Conservation (phyloP, 2,888 invertebrate species). For the Lepidonotus clava region DNA sequence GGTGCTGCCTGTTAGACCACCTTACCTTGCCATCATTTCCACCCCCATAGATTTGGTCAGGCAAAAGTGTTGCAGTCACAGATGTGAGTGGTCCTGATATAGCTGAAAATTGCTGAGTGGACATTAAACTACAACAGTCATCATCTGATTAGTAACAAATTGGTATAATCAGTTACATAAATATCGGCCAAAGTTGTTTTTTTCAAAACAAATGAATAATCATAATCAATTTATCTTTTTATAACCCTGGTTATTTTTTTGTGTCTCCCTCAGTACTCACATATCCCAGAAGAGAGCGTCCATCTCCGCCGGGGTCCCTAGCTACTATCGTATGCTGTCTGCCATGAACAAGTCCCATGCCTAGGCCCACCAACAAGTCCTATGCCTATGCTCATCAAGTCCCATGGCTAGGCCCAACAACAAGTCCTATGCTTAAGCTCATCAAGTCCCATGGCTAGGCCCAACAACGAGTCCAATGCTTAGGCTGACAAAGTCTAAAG, state of each 20-base stretch:
- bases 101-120: too few relatives aligned
- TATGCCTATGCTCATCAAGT: neutral
- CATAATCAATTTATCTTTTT: neutral
- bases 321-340: constrained; percentile 40
- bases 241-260: neutral
- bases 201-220: too few relatives aligned
- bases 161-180: too few relatives aligned
- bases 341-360: constrained; percentile 42
- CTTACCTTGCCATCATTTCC: too few relatives aligned
- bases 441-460: constrained; percentile 10
- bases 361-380: neutral
- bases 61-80: too few relatives aligned
- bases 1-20: too few relatives aligned
- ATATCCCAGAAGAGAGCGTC: constrained; percentile 24
- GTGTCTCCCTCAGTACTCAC: neutral
- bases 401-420: constrained; percentile 6
- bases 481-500: neutral
- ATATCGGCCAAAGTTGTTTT: too few relatives aligned
- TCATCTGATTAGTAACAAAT: too few relatives aligned
- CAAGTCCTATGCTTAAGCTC: neutral
- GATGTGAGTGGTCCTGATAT: too few relatives aligned
- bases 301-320: constrained; percentile 21
- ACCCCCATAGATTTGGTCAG: too few relatives aligned
- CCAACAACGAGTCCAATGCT: neutral
- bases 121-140: too few relatives aligned